Percentiles rank a stretch among this genome's conserved stretches.
These are phyloP conservation scores for Bradynema listronoti DNA, from an alignment of 1,140 invertebrate genomes.

Conservation along the genomic window DNA sequence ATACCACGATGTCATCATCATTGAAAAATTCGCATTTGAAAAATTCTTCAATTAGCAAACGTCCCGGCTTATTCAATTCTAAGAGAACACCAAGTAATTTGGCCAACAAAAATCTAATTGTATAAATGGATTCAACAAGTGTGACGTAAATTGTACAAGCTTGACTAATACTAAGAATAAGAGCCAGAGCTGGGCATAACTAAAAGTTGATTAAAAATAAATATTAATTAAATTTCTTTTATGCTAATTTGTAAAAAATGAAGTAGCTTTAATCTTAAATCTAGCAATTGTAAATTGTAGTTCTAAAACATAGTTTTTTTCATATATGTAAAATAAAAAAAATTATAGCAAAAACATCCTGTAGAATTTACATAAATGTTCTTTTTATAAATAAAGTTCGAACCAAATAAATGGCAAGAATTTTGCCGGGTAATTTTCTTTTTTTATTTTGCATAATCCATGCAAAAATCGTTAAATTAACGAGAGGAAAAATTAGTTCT, in stretches of 20 bases:
- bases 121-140: slow-evolving; percentile 45
- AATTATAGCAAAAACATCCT: too few species aligned
- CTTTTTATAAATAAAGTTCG: too few species aligned
- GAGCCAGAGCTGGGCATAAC: slow-evolving; percentile 41
- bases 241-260: too few species aligned
- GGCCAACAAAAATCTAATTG: slow-evolving; percentile 45
- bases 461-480: slow-evolving; percentile 47
- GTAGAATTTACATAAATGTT: too few species aligned
- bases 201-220: slow-evolving; percentile 20
- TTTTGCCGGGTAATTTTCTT: slow-evolving; percentile 17
- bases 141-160: slow-evolving; percentile 44
- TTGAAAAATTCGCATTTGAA: slow-evolving; percentile 53
- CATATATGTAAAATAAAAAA: too few species aligned
- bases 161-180: slow-evolving; percentile 40
- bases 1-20: slow-evolving; percentile 46
- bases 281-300: too few species aligned
- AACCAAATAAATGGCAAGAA: slow-evolving; percentile 52
- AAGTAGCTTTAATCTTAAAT: too few species aligned
- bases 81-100: slow-evolving; percentile 35
- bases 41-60: slow-evolving; percentile 44
- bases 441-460: slow-evolving; percentile 45
- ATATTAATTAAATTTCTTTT: too few species aligned
- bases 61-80: slow-evolving; percentile 37
- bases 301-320: too few species aligned
- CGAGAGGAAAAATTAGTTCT: slow-evolving; percentile 40